These are phyloP conservation scores for Remorina albescens DNA, from an alignment of 2,797 vertebrate species.

Conservation along the genomic window DNA sequence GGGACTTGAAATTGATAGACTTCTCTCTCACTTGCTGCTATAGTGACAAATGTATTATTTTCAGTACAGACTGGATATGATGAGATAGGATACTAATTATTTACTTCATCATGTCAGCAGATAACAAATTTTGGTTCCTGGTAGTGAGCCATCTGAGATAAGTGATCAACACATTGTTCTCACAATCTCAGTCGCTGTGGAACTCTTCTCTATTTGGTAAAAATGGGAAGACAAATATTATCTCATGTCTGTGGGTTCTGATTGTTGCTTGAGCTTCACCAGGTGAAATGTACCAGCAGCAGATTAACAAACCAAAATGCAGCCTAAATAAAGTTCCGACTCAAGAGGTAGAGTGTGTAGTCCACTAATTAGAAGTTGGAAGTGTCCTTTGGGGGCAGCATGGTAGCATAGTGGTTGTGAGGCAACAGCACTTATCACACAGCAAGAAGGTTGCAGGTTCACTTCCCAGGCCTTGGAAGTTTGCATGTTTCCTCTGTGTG, in stretches of 20 bases:
- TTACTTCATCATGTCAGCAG: background rate
- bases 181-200: background rate
- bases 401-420: background rate
- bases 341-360: no score
- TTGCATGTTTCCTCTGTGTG: no score
- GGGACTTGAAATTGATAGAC: background rate
- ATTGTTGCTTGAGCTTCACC: background rate
- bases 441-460: no score
- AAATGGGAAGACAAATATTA: conserved; percentile 1
- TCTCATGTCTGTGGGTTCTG: conserved; percentile 15
- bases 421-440: no score
- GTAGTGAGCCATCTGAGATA: background rate
- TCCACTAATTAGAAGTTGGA: no score
- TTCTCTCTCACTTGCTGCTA: background rate
- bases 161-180: no score
- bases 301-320: no score
- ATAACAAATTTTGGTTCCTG: background rate
- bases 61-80: background rate
- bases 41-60: background rate
- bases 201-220: background rate
- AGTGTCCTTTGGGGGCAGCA: no score
- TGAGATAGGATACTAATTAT: background rate
- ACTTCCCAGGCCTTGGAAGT: no score
- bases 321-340: no score
- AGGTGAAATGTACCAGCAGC: background rate